Conservation (phyloP, 2,113 vertebrate genomes). For the Menura novaehollandiae region DNA sequence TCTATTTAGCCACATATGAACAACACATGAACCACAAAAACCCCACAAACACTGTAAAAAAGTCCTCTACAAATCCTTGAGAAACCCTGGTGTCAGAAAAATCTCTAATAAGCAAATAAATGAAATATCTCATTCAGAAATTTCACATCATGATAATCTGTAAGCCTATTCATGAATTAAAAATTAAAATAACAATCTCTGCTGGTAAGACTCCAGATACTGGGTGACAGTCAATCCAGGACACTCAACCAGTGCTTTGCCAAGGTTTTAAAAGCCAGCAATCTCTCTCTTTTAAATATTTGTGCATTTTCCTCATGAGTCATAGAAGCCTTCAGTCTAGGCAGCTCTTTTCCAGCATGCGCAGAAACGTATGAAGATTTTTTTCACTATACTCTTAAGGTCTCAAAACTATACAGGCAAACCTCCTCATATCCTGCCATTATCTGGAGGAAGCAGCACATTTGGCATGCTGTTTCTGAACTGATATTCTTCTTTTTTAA, state of each 20-base stretch:
- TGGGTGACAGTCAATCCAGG: too few species aligned
- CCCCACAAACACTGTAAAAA: not conserved
- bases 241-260: not conserved
- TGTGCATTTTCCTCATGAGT: not conserved
- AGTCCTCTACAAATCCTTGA: not conserved
- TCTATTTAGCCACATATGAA: not conserved
- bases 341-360: not conserved
- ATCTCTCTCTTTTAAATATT: not conserved
- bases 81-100: not conserved
- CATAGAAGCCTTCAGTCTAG: not conserved
- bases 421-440: not conserved
- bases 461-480: not conserved
- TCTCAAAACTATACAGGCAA: not conserved
- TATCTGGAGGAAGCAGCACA: not conserved
- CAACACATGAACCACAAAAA: too few species aligned
- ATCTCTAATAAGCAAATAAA: not conserved
- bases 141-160: not conserved
- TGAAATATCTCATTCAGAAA: not conserved
- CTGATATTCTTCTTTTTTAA: not conserved
- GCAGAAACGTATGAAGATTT: not conserved
- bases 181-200: not conserved
- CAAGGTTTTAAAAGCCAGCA: not conserved
- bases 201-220: not conserved
- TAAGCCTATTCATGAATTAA: not conserved
- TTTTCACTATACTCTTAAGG: not conserved